phyloP scores from a whole-genome alignment of 2,888 invertebrate genomes.

The Dolomedes plantarius region DNA sequence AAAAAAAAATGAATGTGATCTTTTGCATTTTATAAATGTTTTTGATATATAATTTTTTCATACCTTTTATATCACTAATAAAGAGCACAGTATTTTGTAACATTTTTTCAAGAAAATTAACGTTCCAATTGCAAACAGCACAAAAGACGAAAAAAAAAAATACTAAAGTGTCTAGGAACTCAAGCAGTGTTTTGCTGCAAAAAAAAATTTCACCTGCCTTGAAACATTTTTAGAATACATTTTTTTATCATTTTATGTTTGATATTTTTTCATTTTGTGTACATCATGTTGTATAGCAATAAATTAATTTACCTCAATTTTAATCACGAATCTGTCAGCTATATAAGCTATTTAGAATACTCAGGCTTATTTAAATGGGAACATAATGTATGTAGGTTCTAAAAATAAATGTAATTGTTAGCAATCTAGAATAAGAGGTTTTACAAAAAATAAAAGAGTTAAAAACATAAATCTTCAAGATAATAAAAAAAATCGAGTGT shows the following conservation, averaged over 20 bases:
- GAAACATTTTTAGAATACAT: background rate
- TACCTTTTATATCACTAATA: conserved; percentile 50
- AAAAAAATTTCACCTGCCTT: conserved; percentile 1
- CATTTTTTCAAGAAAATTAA: conserved; percentile 34
- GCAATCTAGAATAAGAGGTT: background rate
- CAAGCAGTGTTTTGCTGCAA: conserved; percentile 27
- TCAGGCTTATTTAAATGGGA: background rate
- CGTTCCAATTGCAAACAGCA: conserved; percentile 14
- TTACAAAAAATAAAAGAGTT: no score
- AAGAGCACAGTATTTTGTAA: conserved; percentile 61
- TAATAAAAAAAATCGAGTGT: background rate
- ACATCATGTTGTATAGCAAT: conserved; percentile 18
- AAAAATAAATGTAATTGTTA: background rate
- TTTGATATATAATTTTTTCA: conserved; percentile 64
- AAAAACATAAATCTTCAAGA: background rate
- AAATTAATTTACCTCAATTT: conserved; percentile 9
- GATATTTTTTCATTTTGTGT: background rate
- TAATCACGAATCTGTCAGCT: background rate
- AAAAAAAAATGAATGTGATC: conserved; percentile 52
- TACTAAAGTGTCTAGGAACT: background rate
- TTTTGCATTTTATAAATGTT: conserved; percentile 62
- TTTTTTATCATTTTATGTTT: background rate
- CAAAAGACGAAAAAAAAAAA: conserved; percentile 26
- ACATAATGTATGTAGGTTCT: background rate
- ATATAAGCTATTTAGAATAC: background rate